Conservation (phyloP, 2,888 invertebrate genomes). For the Charanyca ferruginea region DNA sequence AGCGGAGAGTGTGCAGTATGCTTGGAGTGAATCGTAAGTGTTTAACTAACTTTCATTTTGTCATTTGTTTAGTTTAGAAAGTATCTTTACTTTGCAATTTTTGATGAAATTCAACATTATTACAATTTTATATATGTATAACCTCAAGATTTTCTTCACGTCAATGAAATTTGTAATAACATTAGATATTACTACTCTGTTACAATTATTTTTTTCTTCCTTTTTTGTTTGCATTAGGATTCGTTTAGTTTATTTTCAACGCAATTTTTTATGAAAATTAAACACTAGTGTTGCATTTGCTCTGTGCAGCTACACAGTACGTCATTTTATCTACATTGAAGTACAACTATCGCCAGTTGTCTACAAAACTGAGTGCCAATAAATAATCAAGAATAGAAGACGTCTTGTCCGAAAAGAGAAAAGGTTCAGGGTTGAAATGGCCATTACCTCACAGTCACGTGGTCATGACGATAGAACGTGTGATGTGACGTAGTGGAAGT, state of each 20-base stretch:
- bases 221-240: not conserved
- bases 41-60: not conserved
- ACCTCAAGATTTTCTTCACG: too few relatives aligned
- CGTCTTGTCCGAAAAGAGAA: conserved; percentile 65
- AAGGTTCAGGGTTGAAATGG: conserved; percentile 87
- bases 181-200: too few relatives aligned
- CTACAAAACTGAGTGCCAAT: not conserved
- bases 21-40: conserved; percentile 14
- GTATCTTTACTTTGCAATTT: too few relatives aligned
- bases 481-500: conserved; percentile 91
- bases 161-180: too few relatives aligned
- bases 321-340: too few relatives aligned
- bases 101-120: not conserved
- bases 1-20: not conserved
- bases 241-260: not conserved
- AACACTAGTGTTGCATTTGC: too few relatives aligned
- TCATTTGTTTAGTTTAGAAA: not conserved
- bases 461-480: conserved; percentile 88
- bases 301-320: too few relatives aligned
- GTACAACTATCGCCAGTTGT: too few relatives aligned
- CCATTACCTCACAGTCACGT: conserved; percentile 91
- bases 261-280: too few relatives aligned
- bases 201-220: too few relatives aligned
- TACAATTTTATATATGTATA: too few relatives aligned
- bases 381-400: conserved; percentile 38